Evolutionary conservation across 2,888 invertebrate species (phyloP), one percentile per base, ranked within the genome.

Genomic region (Agonopterix heracliana): DNA sequence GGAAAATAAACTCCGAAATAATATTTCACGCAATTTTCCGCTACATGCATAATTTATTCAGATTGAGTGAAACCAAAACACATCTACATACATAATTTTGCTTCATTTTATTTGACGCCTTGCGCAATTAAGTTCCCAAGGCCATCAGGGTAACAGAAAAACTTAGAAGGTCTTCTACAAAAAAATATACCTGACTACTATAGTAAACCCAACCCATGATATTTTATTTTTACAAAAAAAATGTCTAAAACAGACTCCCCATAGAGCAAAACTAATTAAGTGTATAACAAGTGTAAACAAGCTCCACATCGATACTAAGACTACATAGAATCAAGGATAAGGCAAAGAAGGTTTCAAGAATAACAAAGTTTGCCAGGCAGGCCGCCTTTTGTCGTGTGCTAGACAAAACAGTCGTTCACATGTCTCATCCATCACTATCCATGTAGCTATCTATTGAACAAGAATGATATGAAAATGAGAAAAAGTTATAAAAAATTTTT

Each of bases 11-110:
- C 45, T 36, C 43, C 14, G 45, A 53, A 53, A 51, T 51, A 43
- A 51, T 52, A 38, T 47, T 44, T 40, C 48, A 49, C 45, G 44
- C 50, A 42, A 44, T 51, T 52, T 42, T 54, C 50, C 46, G 47
- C 45, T 34, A 43, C 45, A 48, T 49, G 41, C 46, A 48, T 44
- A 50, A 48, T 45, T 44, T 48, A 52, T 48, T 45, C 52, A 41
- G 26, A 26, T 26, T 26, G 26, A 26, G 5, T 26, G 26, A 26
- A 26, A 26, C 26, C 26, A 26, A 42, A 49, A 45, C 47, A 47
- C 46, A 48, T 52, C 48, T 44, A 12, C 48, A 44, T 48, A 26
- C 26, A 26, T 26, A 26, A 26, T 26, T 26, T 26, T 26, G 26
- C 5, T 26, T 26, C 26, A 26, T 26, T 26, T 26, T 26, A 26